A percentile compares a stretch with the other conserved stretches of the same genome.
phyloP scores from a whole-genome alignment of 2,888 invertebrate genomes.

The Nomada fucata region DNA sequence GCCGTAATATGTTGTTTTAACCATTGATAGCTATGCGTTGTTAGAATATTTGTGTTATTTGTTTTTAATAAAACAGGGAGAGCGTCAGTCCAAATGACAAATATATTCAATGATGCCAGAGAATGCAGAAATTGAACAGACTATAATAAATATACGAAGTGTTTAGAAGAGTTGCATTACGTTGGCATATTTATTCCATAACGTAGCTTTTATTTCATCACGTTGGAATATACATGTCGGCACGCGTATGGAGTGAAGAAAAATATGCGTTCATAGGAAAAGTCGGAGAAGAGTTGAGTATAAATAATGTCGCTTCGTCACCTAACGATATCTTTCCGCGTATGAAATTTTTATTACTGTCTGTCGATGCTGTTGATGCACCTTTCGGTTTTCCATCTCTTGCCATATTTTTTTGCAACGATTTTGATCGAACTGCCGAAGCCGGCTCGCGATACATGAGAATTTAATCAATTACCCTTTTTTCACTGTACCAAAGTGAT shows the following conservation, averaged over 20 bases:
- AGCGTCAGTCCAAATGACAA: too few species aligned
- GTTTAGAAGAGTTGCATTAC: neutral
- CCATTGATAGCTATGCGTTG: too few species aligned
- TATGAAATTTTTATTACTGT: neutral
- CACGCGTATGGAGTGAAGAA: neutral
- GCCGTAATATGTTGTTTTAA: too few species aligned
- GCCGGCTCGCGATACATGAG: neutral
- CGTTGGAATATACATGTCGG: neutral
- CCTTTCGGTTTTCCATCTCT: neutral
- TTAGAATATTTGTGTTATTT: too few species aligned
- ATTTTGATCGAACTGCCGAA: slow-evolving; percentile 12
- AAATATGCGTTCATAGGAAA: neutral
- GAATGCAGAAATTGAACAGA: too few species aligned
- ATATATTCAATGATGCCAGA: too few species aligned
- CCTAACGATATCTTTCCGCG: neutral
- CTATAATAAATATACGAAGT: too few species aligned
- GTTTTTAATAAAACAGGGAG: too few species aligned
- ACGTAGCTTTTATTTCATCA: neutral
- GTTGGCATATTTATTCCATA: neutral
- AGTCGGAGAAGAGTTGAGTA: neutral
- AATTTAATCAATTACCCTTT: slow-evolving; percentile 30
- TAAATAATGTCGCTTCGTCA: neutral
- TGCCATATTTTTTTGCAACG: neutral
- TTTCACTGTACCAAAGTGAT: neutral
- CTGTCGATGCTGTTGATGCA: neutral